Evolutionary conservation across 2,888 invertebrate genomes (phyloP).

Genomic region (Cotesia congregata): DNA sequence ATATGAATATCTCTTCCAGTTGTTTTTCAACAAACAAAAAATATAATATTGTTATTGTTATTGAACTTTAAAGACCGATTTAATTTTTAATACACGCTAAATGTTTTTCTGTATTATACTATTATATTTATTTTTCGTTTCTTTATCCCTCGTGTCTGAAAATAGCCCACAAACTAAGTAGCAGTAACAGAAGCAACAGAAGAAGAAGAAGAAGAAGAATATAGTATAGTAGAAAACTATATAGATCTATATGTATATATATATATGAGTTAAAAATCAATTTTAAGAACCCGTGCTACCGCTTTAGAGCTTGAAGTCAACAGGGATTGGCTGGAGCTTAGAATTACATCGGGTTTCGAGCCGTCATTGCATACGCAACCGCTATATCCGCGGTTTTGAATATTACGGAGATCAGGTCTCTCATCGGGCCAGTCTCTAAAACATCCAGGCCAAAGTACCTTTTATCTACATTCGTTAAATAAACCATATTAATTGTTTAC

Average conservation of each 20-base stretch:
- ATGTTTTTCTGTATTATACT: no score
- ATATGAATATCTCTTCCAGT: no score
- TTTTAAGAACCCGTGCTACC: slow-evolving; percentile 39
- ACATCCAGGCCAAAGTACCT: slow-evolving; percentile 40
- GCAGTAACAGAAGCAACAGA: no score
- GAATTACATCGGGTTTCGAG: slow-evolving; percentile 44
- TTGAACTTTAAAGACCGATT: no score
- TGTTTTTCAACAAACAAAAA: no score
- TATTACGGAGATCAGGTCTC: slow-evolving; percentile 60
- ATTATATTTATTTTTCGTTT: no score
- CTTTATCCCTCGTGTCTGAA: no score
- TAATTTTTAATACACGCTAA: no score
- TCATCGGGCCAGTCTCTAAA: slow-evolving; percentile 55
- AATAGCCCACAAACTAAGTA: no score
- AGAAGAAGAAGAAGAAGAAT: background rate
- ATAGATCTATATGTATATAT: background rate
- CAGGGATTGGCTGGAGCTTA: slow-evolving; percentile 59
- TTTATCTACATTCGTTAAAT: slow-evolving; percentile 10
- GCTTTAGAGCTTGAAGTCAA: slow-evolving; percentile 49
- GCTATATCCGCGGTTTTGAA: slow-evolving; percentile 66
- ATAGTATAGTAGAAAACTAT: slow-evolving; percentile 4
- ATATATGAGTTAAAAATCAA: background rate
- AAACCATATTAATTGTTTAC: slow-evolving; percentile 8
- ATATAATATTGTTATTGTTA: no score
- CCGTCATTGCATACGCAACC: slow-evolving; percentile 59